A percentile compares a stretch with the other conserved stretches of the same genome.
phyloP scores from a whole-genome alignment of 2,888 invertebrate genomes.

The Leptinotarsa peninsularis region DNA sequence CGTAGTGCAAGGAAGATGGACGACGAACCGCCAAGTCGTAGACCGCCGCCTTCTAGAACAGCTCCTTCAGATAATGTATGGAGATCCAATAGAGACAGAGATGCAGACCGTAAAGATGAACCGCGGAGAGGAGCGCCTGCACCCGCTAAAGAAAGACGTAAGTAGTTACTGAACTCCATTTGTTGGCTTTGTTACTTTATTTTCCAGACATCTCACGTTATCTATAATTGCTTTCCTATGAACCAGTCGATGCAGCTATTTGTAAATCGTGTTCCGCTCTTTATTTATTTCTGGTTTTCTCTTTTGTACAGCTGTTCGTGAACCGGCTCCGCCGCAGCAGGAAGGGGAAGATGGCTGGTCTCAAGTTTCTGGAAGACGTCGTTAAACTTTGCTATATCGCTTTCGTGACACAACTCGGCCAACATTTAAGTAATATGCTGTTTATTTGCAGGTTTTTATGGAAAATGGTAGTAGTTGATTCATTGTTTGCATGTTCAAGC shows the following conservation, averaged over 20 bases:
- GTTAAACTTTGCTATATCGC: constrained; percentile 46
- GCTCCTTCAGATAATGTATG: constrained; percentile 39
- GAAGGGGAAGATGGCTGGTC: constrained; percentile 63
- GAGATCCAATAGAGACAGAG: constrained; percentile 42
- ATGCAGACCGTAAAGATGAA: constrained; percentile 49
- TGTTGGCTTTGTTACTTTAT: background rate
- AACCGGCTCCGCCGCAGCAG: constrained; percentile 50
- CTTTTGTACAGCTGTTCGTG: constrained; percentile 52
- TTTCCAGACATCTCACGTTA: background rate
- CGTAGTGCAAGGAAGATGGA: constrained; percentile 41
- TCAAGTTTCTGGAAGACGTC: constrained; percentile 57
- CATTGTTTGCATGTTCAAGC: constrained; percentile 38
- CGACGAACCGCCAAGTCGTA: constrained; percentile 42
- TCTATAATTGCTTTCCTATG: background rate
- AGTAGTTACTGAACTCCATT: constrained; percentile 43
- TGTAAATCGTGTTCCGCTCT: background rate
- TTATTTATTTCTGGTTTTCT: constrained; percentile 30
- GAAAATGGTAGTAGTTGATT: constrained; percentile 52
- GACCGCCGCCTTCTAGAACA: constrained; percentile 36
- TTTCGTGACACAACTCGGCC: background rate
- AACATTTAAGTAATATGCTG: constrained; percentile 31
- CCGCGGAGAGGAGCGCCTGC: constrained; percentile 48
- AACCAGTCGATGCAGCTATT: background rate
- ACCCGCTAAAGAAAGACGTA: constrained; percentile 60
- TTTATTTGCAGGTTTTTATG: constrained; percentile 54